Base-by-base conservation (phyloP, 2,797 vertebrate genomes). In the Eulemur coronatus region DNA sequence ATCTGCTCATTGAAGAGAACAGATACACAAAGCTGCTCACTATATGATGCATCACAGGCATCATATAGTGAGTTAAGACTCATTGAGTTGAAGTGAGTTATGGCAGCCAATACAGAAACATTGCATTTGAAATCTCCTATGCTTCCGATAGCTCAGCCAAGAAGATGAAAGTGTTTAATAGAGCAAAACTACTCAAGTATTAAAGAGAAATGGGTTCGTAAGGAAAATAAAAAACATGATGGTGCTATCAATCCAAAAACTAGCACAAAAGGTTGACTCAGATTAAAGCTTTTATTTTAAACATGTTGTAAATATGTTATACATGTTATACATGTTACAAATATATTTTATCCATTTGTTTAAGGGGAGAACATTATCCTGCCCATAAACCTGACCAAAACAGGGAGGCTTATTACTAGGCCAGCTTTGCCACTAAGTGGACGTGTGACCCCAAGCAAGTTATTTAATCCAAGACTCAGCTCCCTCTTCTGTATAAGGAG, bases 111-210 rank as follows among this genome's bases (percentile, higher is more conserved):
- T 33, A 35, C 22, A 79, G 30, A 63, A 89, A 48, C 72, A 80
- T 3, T 69, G 18, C n/a, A 65, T 57, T 46, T 35, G 30, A 85
- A 93, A 55, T 33, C 18, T 79, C 46, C 61, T 84, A 73, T 85
- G 89, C 67, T 95, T 95, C 72, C 50, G 10, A 72, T 14, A 65
- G 33, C 24, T 89, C 57, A 35, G 79, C 75, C 88, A 84, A 96
- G 67, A 92, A n/a, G 30, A 69, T 35, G 50, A 52, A 86, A 46
- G n/a, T 59, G 26, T 33, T 75, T 79, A 61, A 75, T 8, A 76
- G 1, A 89, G 55, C 33, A 72, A 84, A 70, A 61, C 63, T 10
- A 65, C 52, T 73, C 30, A 41, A 61, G 38, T 20, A 13, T 78
- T 90, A 92, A 28, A 94, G 10, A 48, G 30, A 94, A 86, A 87